A percentile compares a stretch with the other conserved stretches of the same genome.
phyloP scores from a whole-genome alignment of 2,888 invertebrate genomes.

The Philonicus albiceps region DNA sequence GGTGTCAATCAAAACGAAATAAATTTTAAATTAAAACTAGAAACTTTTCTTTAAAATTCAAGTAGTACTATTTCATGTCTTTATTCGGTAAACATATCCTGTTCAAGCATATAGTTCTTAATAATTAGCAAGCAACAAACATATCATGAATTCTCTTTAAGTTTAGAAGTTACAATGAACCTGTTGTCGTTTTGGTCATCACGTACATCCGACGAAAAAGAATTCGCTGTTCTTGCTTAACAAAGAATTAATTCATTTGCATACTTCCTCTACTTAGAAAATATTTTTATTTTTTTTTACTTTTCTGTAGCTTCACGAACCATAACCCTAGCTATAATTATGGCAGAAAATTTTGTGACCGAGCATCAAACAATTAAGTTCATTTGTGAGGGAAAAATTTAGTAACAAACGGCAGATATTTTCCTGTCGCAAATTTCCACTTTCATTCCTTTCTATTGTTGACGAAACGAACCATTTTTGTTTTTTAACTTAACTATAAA shows the following conservation, averaged over 20 bases:
- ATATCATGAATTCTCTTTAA: background rate
- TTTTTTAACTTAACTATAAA: background rate
- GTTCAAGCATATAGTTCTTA: background rate
- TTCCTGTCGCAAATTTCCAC: background rate
- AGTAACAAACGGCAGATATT: background rate
- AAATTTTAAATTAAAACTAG: too few relatives aligned
- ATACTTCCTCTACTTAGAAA: background rate
- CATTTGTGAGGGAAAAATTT: background rate
- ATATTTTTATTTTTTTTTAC: background rate
- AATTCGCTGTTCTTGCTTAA: background rate
- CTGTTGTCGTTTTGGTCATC: background rate
- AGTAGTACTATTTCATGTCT: background rate
- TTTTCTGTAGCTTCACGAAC: background rate
- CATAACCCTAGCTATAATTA: background rate
- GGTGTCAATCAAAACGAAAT: too few relatives aligned
- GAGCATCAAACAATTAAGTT: background rate
- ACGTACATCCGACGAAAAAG: background rate
- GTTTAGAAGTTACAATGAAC: background rate
- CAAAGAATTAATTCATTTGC: background rate
- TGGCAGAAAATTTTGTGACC: background rate
- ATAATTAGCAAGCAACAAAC: background rate
- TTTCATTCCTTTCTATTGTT: background rate
- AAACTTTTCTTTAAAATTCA: background rate
- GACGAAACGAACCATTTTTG: background rate
- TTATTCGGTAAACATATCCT: background rate